Conservation (phyloP, 2,113 vertebrate genomes). For the Mus pahari region DNA sequence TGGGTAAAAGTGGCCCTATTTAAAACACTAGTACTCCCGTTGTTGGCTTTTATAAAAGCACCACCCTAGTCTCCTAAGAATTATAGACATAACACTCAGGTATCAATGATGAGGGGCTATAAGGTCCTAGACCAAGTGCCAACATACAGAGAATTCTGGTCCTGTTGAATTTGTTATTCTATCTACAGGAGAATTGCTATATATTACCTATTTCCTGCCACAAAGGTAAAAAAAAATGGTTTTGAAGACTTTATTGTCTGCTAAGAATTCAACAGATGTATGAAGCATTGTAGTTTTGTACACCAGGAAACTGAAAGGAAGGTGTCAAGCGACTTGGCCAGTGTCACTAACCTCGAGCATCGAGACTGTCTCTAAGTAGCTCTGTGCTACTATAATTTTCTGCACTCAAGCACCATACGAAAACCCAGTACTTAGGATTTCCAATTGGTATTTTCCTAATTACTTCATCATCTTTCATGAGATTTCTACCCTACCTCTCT, state of each 20-base stretch:
- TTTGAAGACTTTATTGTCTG: background rate
- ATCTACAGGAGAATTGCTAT: background rate
- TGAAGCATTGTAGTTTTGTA: background rate
- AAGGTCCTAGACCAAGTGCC: background rate
- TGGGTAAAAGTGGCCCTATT: background rate
- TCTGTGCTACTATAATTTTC: accelerated
- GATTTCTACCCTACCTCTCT: background rate
- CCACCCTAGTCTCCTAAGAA: background rate
- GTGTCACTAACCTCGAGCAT: background rate
- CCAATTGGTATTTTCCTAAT: background rate
- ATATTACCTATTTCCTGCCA: background rate
- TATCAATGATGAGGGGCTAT: background rate
- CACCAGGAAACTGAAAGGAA: background rate
- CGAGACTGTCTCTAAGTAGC: background rate
- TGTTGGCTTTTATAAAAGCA: background rate
- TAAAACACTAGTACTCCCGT: background rate
- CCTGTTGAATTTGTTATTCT: background rate
- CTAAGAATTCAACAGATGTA: background rate
- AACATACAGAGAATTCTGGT: background rate
- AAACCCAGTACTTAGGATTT: background rate
- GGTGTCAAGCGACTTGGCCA: background rate
- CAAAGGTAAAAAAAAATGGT: background rate
- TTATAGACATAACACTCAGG: background rate
- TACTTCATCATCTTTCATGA: background rate
- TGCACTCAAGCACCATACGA: background rate